A percentile compares a stretch with the other conserved stretches of the same genome.
Evolutionary conservation across 2,113 vertebrate genomes (phyloP).

Genomic region (Trogon melanurus): DNA sequence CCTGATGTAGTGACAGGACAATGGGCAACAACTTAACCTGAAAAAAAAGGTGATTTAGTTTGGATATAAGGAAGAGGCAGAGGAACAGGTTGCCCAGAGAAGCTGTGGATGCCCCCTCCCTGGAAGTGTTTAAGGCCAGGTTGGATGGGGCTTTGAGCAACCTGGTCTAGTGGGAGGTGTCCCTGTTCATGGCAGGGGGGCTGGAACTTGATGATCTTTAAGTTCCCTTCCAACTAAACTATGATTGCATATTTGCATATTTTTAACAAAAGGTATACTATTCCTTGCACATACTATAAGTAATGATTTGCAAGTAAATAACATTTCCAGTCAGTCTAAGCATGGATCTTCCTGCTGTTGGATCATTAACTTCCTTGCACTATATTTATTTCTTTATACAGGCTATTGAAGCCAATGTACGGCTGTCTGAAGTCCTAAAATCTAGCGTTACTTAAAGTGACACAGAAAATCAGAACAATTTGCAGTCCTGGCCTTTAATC

Average conservation of each 20-base stretch:
- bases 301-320: background rate
- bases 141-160: background rate
- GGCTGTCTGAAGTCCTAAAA: background rate
- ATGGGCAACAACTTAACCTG: background rate
- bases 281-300: background rate
- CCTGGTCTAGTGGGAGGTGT: background rate
- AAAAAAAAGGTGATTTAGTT: background rate
- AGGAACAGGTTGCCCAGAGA: background rate
- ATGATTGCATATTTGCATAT: background rate
- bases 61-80: background rate
- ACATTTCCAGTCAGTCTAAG: background rate
- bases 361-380: background rate
- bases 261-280: background rate
- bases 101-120: background rate
- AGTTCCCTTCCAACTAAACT: background rate
- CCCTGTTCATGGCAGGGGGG: too few relatives aligned
- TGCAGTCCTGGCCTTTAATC: background rate
- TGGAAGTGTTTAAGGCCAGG: background rate
- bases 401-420: background rate
- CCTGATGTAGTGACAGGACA: background rate
- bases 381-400: background rate
- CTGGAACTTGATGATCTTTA: background rate
- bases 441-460: background rate
- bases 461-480: conserved; percentile 5
- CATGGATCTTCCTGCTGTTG: background rate